Percentiles rank a stretch among this genome's conserved stretches.
Conservation (phyloP, 2,113 vertebrate species). For the Mungos mungo region DNA sequence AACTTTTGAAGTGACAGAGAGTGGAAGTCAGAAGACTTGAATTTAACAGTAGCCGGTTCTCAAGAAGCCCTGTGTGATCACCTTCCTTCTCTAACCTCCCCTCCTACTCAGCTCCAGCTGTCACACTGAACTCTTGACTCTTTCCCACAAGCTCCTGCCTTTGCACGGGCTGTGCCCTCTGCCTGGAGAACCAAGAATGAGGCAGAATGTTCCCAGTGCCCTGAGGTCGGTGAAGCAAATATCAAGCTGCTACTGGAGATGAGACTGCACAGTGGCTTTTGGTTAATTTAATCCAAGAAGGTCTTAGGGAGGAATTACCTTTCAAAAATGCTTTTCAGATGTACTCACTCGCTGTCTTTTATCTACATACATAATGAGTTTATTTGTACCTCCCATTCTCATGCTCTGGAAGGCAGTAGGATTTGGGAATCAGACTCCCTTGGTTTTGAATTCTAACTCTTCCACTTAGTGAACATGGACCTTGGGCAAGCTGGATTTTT, state of each 20-base stretch:
- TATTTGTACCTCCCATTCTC: neutral
- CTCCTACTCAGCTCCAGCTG: neutral
- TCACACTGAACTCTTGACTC: neutral
- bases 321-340: neutral
- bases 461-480: neutral
- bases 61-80: neutral
- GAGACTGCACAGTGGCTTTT: neutral
- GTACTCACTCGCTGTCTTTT: neutral
- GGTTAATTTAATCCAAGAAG: neutral
- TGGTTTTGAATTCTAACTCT: neutral
- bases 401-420: neutral
- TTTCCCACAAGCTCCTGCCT: neutral
- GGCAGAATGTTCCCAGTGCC: neutral
- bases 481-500: neutral
- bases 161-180: neutral
- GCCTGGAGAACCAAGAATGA: neutral
- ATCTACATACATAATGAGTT: neutral
- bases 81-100: neutral
- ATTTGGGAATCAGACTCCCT: neutral
- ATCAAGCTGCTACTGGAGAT: neutral
- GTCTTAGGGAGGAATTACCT: neutral
- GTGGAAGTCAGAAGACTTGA: neutral
- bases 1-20: neutral
- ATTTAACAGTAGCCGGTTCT: neutral
- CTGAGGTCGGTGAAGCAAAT: neutral